Conservation (phyloP, 2,113 vertebrate genomes). For the Brachypteracias leptosomus region DNA sequence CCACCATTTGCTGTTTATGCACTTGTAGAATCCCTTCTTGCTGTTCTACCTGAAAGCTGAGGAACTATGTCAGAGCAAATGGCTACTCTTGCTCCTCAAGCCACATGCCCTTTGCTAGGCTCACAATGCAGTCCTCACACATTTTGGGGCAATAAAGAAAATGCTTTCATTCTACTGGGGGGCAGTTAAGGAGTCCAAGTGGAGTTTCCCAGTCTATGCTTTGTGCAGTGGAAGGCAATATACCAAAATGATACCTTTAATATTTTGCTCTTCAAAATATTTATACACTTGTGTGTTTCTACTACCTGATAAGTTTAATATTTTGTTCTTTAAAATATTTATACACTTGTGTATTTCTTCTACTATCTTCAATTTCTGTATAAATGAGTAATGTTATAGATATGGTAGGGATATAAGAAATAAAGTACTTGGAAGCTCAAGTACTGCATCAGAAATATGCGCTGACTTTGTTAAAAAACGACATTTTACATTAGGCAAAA, state of each 20-base stretch:
- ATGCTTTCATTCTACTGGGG: neutral
- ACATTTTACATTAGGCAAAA: constrained; percentile 64
- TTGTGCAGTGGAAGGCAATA: constrained; percentile 44
- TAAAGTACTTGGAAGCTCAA: constrained; percentile 48
- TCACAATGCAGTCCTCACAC: neutral
- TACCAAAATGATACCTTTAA: neutral
- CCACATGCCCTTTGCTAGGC: neutral
- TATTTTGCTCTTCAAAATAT: constrained; percentile 39
- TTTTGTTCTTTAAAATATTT: constrained; percentile 42
- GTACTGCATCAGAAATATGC: constrained; percentile 62
- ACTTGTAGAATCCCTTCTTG: neutral
- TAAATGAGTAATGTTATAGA: constrained; percentile 29
- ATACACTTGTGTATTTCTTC: neutral
- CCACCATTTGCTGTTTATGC: neutral
- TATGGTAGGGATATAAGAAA: constrained; percentile 32
- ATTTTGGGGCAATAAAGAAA: neutral
- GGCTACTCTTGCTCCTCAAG: neutral
- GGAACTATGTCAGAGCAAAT: neutral
- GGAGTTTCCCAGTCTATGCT: constrained; percentile 20
- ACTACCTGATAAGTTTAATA: neutral
- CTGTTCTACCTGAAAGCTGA: neutral
- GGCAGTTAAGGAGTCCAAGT: neutral
- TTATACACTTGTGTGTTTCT: neutral
- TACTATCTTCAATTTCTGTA: constrained; percentile 28
- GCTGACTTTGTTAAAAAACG: constrained; percentile 6